phyloP scores from a whole-genome alignment of 2,113 vertebrate species.

The Emydocephalus ijimae region DNA sequence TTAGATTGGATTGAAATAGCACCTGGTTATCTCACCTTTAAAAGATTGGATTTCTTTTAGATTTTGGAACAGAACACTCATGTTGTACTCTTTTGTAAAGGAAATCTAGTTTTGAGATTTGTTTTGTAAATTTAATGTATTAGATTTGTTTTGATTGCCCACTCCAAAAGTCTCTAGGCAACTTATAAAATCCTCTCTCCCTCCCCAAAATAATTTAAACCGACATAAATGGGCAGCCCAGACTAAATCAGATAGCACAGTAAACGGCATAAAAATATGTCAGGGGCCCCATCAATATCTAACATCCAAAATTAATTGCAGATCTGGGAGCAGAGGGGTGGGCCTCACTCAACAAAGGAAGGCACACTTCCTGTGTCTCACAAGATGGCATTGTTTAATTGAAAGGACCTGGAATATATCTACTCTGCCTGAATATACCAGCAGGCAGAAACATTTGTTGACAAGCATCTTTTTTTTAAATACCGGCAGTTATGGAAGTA shows the following conservation, averaged over 20 bases:
- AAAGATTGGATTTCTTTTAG: conserved; percentile 21
- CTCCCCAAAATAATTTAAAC: background rate
- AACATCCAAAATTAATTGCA: background rate
- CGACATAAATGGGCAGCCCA: background rate
- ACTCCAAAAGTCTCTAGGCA: background rate
- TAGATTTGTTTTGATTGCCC: background rate
- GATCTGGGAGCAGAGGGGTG: background rate
- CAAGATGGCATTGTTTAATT: background rate
- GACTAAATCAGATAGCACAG: background rate
- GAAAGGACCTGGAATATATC: background rate
- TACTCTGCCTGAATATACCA: background rate
- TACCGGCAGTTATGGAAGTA: background rate
- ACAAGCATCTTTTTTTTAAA: background rate
- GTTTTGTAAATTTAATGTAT: background rate
- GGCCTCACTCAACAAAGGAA: background rate
- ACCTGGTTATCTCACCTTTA: background rate
- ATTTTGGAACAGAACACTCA: background rate
- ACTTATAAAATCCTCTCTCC: background rate
- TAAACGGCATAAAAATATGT: background rate
- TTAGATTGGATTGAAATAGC: background rate
- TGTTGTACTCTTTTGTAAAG: background rate
- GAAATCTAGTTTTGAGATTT: background rate
- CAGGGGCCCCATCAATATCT: background rate
- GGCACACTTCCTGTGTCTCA: background rate
- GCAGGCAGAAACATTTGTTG: background rate